Evolutionary conservation across 2,113 vertebrate species (phyloP), one percentile per base, ranked within the genome.

Genomic region (Heterotilapia buettikoferi): DNA sequence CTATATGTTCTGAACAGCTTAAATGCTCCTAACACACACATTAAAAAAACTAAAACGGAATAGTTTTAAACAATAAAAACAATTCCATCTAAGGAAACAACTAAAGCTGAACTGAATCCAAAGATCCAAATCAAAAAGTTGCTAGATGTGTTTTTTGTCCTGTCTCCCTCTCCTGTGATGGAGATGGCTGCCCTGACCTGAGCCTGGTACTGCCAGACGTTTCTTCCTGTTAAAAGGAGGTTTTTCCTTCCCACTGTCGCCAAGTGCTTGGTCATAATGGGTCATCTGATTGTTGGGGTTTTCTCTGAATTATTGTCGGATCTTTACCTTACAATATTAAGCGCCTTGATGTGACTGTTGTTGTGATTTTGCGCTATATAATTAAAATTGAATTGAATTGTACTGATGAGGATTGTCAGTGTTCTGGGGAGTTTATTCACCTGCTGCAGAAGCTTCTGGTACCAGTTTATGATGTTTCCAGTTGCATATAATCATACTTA

Each of bases 31-130:
- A 7, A 19, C 43, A 50, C 26, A 19, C 71, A 47, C 24, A 19
- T 18, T 73, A 0, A 29, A 43, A 16, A 73, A 0, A 47, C 13
- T 7, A 18, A 45, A 29, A 10, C 0, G 1, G 6, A 76, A 7
- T 1, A 76, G 6, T 47, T 76, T 29, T 47, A 76, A 29, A 29
- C 14, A 1, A 76, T 47, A 47, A 29, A 73, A 76, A 24, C 0
- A 29, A 47, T 18, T 29, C 14, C 4, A 47, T 18, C 43, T 7
- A 29, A 18, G 14, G 21, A 47, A 76, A 18, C 16, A 19, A 50
- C 43, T 19, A 45, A 76, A 50, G 16, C 71, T 31, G 14, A 47
- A 76, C 40, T 29, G 2, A 76, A 47, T 29, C 14, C 43, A 47
- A 29, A 76, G 24, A 29, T 47, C 40, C 43, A 29, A 29, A 19